Evolutionary conservation across 1,140 invertebrate genomes (phyloP).

Genomic region (Drosophila orena): DNA sequence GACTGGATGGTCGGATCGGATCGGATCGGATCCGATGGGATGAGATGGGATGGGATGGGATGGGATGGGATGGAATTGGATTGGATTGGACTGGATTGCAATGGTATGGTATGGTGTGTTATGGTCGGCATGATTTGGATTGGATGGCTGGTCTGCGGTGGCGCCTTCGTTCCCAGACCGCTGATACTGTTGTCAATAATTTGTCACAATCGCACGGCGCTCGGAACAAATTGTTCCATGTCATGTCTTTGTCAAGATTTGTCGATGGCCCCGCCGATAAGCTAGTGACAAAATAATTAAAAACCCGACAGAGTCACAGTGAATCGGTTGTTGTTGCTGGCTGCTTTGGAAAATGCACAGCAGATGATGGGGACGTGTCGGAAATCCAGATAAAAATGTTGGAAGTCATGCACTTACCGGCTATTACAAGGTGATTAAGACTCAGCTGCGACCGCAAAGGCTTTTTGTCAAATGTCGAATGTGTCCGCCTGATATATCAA

Average conservation of each 20-base stretch:
- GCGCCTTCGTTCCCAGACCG: constrained; percentile 9
- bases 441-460: constrained; percentile 20
- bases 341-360: too few relatives aligned
- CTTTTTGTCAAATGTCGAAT: constrained; percentile 52
- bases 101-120: background rate
- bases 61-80: background rate
- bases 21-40: too few relatives aligned
- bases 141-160: constrained; percentile 2
- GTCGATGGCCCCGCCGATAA: constrained; percentile 68
- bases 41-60: too few relatives aligned
- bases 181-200: constrained; percentile 82
- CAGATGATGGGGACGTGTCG: background rate
- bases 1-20: background rate
- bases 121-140: background rate
- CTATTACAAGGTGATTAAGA: constrained; percentile 49
- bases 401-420: constrained; percentile 72
- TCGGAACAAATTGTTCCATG: constrained; percentile 78
- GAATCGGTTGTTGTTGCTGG: constrained; percentile 22
- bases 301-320: constrained; percentile 43
- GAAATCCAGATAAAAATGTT: constrained; percentile 45
- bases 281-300: constrained; percentile 84
- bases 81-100: background rate
- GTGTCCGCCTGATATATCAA: constrained; percentile 7
- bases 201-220: constrained; percentile 82
- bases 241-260: constrained; percentile 84